Conservation (phyloP, 2,113 vertebrate species). For the Pipra filicauda region DNA sequence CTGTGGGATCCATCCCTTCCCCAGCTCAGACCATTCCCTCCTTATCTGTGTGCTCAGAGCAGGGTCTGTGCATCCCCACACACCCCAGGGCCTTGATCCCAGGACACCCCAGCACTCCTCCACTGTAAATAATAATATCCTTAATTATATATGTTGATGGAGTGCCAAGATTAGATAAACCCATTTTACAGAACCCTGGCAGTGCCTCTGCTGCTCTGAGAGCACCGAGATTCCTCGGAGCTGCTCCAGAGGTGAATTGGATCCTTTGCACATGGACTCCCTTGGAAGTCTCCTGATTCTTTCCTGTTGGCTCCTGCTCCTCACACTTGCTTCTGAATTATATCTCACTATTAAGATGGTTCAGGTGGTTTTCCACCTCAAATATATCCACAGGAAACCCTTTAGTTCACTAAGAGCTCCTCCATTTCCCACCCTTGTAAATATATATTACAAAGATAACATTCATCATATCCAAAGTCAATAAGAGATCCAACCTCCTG, state of each 20-base stretch:
- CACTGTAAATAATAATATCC: not conserved
- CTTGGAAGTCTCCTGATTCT: not conserved
- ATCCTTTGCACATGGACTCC: not conserved
- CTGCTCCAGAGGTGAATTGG: not conserved
- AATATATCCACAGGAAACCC: not conserved
- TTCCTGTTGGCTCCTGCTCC: accelerated
- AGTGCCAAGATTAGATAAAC: not conserved
- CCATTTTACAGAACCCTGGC: not conserved
- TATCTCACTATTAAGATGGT: not conserved
- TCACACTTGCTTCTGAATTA: not conserved
- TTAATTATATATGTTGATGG: not conserved
- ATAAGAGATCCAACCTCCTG: not conserved
- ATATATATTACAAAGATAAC: not conserved
- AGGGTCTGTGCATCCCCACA: not conserved
- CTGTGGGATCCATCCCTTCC: not conserved
- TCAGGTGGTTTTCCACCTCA: not conserved
- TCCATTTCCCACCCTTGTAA: not conserved
- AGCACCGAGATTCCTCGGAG: not conserved
- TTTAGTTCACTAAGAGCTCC: not conserved
- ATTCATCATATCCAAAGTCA: not conserved
- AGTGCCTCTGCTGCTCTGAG: not conserved
- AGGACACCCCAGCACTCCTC: not conserved
- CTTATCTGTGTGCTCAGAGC: not conserved
- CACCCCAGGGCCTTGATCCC: not conserved
- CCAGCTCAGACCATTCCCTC: accelerated